Evolutionary conservation across 2,888 invertebrate genomes (phyloP).

Genomic region (Calameuta filiformis): DNA sequence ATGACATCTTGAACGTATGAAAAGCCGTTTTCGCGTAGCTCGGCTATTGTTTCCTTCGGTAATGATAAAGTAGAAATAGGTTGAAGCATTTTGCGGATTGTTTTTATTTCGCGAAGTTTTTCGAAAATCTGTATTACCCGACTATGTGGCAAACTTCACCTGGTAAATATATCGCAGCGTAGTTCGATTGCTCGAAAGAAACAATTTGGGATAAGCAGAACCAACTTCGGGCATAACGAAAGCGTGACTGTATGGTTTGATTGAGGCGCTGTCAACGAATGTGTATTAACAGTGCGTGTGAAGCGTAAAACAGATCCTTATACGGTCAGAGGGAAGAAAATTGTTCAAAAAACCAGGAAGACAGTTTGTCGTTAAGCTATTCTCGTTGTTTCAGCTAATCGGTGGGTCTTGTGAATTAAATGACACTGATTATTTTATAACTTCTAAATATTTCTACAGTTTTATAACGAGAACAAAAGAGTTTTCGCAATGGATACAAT

Average conservation of each 20-base stretch:
- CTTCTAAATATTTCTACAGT: background rate
- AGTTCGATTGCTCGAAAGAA: too few species aligned
- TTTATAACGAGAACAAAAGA: constrained; percentile 39
- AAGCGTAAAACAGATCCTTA: constrained; percentile 10
- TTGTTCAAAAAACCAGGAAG: background rate
- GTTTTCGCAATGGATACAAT: constrained; percentile 71
- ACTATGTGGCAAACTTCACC: too few species aligned
- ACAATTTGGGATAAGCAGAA: too few species aligned
- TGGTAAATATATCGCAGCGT: too few species aligned
- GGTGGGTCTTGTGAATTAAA: background rate
- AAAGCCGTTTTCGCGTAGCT: constrained; percentile 26
- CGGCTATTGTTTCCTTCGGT: constrained; percentile 11
- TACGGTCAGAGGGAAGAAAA: constrained; percentile 9
- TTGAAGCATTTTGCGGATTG: constrained; percentile 8
- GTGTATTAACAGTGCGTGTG: background rate
- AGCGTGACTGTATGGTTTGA: background rate
- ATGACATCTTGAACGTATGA: constrained; percentile 28
- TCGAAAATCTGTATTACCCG: background rate
- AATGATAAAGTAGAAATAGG: constrained; percentile 22
- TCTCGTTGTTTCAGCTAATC: background rate
- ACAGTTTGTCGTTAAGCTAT: background rate
- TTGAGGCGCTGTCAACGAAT: background rate
- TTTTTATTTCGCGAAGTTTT: background rate
- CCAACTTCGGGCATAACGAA: background rate
- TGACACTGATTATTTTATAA: background rate